phyloP scores from a whole-genome alignment of 2,113 vertebrate genomes.

The Aspiorhynchus laticeps region DNA sequence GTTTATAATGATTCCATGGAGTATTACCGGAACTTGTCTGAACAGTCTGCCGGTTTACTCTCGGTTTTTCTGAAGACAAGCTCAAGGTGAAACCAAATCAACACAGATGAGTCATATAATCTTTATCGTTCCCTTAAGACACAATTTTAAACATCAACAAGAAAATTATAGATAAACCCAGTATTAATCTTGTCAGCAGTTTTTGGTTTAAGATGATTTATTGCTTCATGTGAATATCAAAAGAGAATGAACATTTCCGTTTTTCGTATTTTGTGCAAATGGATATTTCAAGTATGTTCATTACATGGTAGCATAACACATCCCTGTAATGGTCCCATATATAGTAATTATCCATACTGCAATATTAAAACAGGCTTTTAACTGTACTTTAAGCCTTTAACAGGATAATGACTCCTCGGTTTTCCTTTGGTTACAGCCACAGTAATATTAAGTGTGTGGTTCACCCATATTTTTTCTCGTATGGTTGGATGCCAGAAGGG shows the following conservation, averaged over 20 bases:
- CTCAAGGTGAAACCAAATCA: neutral
- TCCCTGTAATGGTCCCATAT: neutral
- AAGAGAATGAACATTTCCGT: neutral
- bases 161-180: neutral
- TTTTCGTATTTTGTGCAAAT: neutral
- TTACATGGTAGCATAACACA: neutral
- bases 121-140: neutral
- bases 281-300: neutral
- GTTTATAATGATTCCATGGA: neutral
- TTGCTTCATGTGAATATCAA: neutral
- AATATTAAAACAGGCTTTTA: conserved; percentile 20
- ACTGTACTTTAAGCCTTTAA: conserved; percentile 31
- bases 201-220: neutral
- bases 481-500: conserved; percentile 15
- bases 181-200: neutral
- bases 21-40: conserved; percentile 20
- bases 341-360: conserved; percentile 4
- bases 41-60: conserved; percentile 19
- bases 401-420: conserved; percentile 13
- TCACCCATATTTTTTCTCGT: conserved; percentile 38
- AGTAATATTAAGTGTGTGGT: conserved; percentile 31
- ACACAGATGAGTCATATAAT: neutral
- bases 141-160: neutral
- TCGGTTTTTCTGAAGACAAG: neutral
- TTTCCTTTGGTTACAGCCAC: conserved; percentile 14